phyloP scores from a whole-genome alignment of 1,140 invertebrate genomes.

The Trichonephila clavata region DNA sequence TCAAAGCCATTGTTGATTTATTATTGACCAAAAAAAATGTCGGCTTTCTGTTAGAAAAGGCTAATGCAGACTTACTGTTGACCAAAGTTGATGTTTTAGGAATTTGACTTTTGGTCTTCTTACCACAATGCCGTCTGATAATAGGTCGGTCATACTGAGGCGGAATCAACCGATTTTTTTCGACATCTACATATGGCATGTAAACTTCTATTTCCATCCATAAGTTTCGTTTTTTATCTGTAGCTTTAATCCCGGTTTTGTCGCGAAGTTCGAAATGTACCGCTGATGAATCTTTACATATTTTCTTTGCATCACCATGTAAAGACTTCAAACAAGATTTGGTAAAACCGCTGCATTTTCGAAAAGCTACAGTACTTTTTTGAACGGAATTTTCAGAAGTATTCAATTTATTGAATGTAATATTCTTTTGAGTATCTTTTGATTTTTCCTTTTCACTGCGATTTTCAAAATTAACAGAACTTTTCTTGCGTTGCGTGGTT shows the following conservation, averaged over 20 bases:
- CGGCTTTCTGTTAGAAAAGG: too few species aligned
- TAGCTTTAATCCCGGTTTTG: background rate
- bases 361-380: background rate
- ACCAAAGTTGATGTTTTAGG: background rate
- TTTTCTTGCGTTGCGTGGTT: too few species aligned
- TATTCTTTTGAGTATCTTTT: too few species aligned
- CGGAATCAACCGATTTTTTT: background rate
- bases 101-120: background rate
- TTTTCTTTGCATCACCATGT: background rate
- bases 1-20: too few species aligned
- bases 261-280: background rate
- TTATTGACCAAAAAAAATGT: too few species aligned
- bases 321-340: background rate
- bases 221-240: background rate
- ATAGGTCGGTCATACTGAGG: background rate
- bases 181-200: background rate
- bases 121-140: background rate
- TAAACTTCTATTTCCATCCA: slow-evolving; percentile 6
- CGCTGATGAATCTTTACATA: background rate
- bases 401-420: background rate
- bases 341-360: background rate
- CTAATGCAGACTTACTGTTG: background rate
- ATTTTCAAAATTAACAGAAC: too few species aligned
- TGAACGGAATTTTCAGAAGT: background rate
- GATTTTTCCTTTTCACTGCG: too few species aligned